Base-by-base conservation (phyloP, 2,797 vertebrate genomes). In the Amazona finschi region DNA sequence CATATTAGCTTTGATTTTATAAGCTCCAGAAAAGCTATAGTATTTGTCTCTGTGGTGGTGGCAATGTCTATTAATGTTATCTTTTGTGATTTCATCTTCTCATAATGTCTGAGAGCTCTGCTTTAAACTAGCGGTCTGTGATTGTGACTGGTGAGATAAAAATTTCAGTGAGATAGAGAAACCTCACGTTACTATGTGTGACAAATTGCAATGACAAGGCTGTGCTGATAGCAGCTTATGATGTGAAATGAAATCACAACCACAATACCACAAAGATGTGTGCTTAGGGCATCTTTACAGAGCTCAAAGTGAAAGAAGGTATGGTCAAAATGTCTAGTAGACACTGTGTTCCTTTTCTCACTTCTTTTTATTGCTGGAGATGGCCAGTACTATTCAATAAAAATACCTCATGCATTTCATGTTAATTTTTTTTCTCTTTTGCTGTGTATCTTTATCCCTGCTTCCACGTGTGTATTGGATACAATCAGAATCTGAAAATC, bases 201-300 rank as follows among this genome's bases (percentile, higher is more conserved):
- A 96, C 96, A 95, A 96, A 97, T 96, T 82, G 94, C 94, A 67
- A 93, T 96, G 96, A 94, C 95, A 96, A 67, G 97, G 96, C 91
- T 94, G 95, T 92, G 95, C 61, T 96, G 96, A 94, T 97, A 95
- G 94, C 77, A 92, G 91, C 82, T 96, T 80, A 93, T 88, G 88
- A 97, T 96, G 94, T 93, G 85, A 93, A 96, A 96, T 92, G 93
- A 96, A 96, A 93, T 93, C 83, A 93, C 84, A 82, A 75, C 67
- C 85, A 93, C 90, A 87, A 20, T 65, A 83, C 93, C 85, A 94
- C 88, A 85, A 94, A 96, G 89, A 92, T 81, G 75, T 89, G 85
- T 87, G 93, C 87, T 95, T 18, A 87, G 92, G 90, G 82, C 92
- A 72, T 69, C 87, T 78, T 55, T 72, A 87, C 93, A 81, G 83